These are phyloP conservation scores for Watsonalla cultraria DNA, from an alignment of 2,888 invertebrate genomes.

Conservation along the genomic window DNA sequence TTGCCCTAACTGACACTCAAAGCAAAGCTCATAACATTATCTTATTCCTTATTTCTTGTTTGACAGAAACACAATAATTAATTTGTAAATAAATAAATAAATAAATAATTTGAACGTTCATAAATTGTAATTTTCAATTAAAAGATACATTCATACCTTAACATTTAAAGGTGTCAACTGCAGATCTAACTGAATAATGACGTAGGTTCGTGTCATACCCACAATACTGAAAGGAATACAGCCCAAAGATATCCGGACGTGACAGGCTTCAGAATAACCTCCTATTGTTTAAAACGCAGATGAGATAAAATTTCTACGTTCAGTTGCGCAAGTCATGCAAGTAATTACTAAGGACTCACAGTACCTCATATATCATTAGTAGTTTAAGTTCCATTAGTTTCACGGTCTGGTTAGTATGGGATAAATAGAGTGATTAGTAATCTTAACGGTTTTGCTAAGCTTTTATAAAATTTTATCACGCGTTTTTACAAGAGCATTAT, in stretches of 20 bases:
- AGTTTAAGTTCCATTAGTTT: neutral
- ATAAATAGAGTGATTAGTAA: too few species aligned
- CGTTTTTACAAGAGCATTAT: too few species aligned
- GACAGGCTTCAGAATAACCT: neutral
- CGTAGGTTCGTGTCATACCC: neutral
- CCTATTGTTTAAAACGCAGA: neutral
- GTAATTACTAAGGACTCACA: slow-evolving; percentile 3
- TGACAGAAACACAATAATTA: too few species aligned
- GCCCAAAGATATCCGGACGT: neutral
- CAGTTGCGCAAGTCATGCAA: neutral
- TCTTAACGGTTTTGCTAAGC: too few species aligned
- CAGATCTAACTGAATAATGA: neutral
- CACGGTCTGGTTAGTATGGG: neutral
- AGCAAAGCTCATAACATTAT: too few species aligned
- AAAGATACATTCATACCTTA: too few species aligned
- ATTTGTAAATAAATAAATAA: too few species aligned
- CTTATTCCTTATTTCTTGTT: too few species aligned
- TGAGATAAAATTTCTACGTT: neutral
- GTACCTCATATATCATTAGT: neutral
- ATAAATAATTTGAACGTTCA: too few species aligned
- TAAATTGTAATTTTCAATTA: too few species aligned
- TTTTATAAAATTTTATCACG: too few species aligned
- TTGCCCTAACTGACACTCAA: too few species aligned
- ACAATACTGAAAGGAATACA: neutral
- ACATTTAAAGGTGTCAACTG: neutral